Percentiles rank a stretch among this genome's conserved stretches.
These are phyloP conservation scores for Acromyrmex heyeri DNA, from an alignment of 1,140 invertebrate species.

Conservation along the genomic window DNA sequence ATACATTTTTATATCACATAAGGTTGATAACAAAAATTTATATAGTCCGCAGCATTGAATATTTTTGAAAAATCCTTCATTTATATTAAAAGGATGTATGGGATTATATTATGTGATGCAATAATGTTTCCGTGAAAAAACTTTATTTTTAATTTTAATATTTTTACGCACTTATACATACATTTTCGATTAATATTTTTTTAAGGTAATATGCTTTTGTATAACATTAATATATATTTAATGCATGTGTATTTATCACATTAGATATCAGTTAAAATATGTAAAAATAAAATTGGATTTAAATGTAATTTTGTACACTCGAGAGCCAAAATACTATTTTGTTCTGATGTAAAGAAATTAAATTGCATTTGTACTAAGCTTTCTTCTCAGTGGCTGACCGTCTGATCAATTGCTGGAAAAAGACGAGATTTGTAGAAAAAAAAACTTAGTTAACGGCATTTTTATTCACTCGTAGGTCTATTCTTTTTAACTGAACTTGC, in stretches of 20 bases:
- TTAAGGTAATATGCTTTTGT: conserved; percentile 10
- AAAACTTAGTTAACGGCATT: neutral
- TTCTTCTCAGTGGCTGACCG: neutral
- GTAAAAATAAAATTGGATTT: neutral
- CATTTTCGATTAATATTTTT: conserved; percentile 11
- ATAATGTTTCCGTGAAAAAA: neutral
- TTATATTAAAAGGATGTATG: conserved; percentile 15
- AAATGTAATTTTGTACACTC: neutral
- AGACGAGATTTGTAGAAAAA: neutral
- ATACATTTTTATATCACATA: conserved; percentile 82
- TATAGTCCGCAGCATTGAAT: conserved; percentile 82
- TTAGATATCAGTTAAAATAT: neutral
- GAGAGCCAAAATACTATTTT: neutral
- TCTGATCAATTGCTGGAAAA: neutral
- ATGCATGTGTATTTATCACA: neutral
- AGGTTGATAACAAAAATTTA: conserved; percentile 79
- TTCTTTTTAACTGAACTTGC: too few species aligned
- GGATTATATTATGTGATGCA: neutral
- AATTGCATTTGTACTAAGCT: neutral
- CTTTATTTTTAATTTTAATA: conserved; percentile 22
- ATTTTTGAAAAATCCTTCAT: conserved; percentile 75
- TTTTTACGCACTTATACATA: neutral
- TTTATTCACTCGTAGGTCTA: neutral
- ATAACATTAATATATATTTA: neutral
- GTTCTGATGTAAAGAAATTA: neutral